Conservation (phyloP, 30 jellyfish, hydroid and myxozoan genomes). For the Chrysaora quinquecirrha region DNA sequence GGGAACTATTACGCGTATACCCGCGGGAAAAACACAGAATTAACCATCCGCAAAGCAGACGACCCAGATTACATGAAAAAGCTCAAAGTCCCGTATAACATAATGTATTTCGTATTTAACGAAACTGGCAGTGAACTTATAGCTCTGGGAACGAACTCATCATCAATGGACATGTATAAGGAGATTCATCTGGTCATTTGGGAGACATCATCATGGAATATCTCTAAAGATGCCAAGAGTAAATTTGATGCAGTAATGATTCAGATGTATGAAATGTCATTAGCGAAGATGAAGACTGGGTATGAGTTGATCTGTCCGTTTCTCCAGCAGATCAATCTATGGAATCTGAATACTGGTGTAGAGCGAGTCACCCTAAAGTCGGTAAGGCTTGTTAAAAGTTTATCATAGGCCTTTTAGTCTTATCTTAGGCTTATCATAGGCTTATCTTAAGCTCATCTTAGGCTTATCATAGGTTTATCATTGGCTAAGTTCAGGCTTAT, state of each 20-base stretch:
- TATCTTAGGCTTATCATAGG: no score
- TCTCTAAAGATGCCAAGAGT: conserved; percentile 48
- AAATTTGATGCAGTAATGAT: conserved; percentile 56
- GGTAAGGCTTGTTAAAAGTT: conserved; percentile 53
- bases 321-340: conserved; percentile 76
- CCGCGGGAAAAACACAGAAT: conserved; percentile 31
- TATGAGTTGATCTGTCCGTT: conserved; percentile 83
- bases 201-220: conserved; percentile 70
- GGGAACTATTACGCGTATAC: conserved; percentile 70
- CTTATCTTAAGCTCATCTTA: no score
- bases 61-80: conserved; percentile 50
- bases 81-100: conserved; percentile 23
- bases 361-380: conserved; percentile 78
- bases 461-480: no score
- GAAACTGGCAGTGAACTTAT: conserved; percentile 53
- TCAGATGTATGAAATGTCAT: conserved; percentile 18
- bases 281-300: conserved; percentile 45
- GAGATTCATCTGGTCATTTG: conserved; percentile 50
- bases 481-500: no score
- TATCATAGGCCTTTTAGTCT: no score
- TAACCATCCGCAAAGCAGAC: conserved; percentile 47
- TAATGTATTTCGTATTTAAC: conserved; percentile 37
- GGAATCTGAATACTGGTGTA: conserved; percentile 81
- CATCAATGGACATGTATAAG: conserved; percentile 36
- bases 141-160: conserved; percentile 49